Percentiles rank a stretch among this genome's conserved stretches.
These are phyloP conservation scores for Crenichthys baileyi DNA, from an alignment of 2,797 vertebrate genomes.

Conservation along the genomic window DNA sequence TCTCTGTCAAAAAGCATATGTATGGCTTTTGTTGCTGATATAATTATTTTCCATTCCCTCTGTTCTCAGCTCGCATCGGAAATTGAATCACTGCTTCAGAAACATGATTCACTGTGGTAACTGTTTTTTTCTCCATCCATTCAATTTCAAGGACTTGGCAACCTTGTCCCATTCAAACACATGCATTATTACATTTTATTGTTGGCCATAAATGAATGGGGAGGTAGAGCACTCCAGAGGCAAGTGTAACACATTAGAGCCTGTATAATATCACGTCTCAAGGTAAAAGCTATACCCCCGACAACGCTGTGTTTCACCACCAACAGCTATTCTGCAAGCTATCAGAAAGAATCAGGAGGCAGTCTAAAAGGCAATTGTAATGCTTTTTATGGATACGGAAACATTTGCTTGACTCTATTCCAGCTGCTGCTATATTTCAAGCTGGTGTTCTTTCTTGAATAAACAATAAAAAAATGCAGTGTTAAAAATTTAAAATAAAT, in stretches of 20 bases:
- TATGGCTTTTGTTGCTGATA: slow-evolving; percentile 74
- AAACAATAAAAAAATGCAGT: too few relatives aligned
- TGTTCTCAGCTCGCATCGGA: slow-evolving; percentile 69
- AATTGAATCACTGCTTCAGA: slow-evolving; percentile 78
- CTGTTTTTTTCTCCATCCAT: slow-evolving; percentile 55
- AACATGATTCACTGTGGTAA: slow-evolving; percentile 73
- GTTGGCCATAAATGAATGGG: slow-evolving; percentile 75
- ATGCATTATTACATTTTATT: slow-evolving; percentile 79
- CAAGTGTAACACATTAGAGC: slow-evolving; percentile 56
- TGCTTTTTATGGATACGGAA: slow-evolving; percentile 18
- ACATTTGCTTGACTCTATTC: neutral
- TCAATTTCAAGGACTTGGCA: slow-evolving; percentile 81
- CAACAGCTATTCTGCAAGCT: slow-evolving; percentile 14
- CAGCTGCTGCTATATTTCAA: neutral
- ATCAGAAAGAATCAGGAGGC: slow-evolving; percentile 28
- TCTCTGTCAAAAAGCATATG: slow-evolving; percentile 73
- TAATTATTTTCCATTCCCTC: slow-evolving; percentile 79
- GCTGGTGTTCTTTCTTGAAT: neutral
- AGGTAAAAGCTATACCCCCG: slow-evolving; percentile 54
- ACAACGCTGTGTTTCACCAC: slow-evolving; percentile 39
- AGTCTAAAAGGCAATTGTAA: slow-evolving; percentile 30
- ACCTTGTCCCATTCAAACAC: slow-evolving; percentile 79
- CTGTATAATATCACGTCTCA: slow-evolving; percentile 71
- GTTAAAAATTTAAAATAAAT: neutral
- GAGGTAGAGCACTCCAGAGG: slow-evolving; percentile 69